These are phyloP conservation scores for Anagrus nilaparvatae DNA, from an alignment of 1,140 invertebrate genomes.

Conservation along the genomic window DNA sequence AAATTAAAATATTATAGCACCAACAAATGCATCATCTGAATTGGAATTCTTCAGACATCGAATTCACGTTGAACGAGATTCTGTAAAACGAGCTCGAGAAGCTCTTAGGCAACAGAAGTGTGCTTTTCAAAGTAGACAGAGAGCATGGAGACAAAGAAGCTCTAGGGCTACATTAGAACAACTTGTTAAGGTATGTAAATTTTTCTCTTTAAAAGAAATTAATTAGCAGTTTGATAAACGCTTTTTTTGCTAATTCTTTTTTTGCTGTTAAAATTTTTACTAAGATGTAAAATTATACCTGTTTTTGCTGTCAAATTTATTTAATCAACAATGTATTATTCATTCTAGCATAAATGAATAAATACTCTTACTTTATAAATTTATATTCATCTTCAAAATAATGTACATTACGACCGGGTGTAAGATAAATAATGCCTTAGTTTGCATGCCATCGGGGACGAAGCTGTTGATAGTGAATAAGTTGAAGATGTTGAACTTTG, in stretches of 20 bases:
- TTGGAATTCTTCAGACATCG: constrained; percentile 70
- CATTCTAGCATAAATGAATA: too few relatives aligned
- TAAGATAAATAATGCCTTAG: too few relatives aligned
- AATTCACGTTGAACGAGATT: constrained; percentile 66
- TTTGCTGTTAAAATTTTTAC: not conserved
- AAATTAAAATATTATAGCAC: constrained; percentile 24
- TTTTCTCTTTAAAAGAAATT: too few relatives aligned
- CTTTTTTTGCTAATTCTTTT: not conserved
- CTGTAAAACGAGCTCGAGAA: constrained; percentile 61
- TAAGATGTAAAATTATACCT: too few relatives aligned
- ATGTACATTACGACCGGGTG: too few relatives aligned
- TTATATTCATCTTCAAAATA: too few relatives aligned
- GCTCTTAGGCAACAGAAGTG: constrained; percentile 50
- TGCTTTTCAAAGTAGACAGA: constrained; percentile 47
- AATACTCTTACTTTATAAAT: too few relatives aligned
- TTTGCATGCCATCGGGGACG: too few relatives aligned
- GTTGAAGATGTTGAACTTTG: too few relatives aligned
- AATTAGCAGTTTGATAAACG: constrained; percentile 12
- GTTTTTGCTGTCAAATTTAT: too few relatives aligned
- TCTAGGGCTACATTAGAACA: constrained; percentile 50
- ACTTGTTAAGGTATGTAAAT: constrained; percentile 47
- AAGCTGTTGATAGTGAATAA: too few relatives aligned
- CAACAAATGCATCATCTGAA: constrained; percentile 47
- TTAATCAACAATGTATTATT: too few relatives aligned
- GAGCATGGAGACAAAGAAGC: constrained; percentile 50